Conservation (phyloP, 2,797 vertebrate species). For the Capromys pilorides region DNA sequence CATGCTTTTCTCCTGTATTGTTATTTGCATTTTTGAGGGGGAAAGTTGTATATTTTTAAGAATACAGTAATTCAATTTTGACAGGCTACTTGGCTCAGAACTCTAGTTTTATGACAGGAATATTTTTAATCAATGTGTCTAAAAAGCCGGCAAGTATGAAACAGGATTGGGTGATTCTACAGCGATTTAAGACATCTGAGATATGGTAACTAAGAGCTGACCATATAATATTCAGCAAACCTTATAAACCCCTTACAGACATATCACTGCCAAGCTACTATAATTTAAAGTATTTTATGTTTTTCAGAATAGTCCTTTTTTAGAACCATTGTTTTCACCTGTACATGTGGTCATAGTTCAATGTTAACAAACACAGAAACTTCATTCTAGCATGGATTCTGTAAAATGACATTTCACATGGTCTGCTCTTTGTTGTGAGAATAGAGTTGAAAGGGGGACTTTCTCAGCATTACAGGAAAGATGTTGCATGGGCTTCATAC, state of each 20-base stretch:
- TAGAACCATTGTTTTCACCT: neutral
- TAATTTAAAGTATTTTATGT: slow-evolving; percentile 16
- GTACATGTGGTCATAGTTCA: neutral
- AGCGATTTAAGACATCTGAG: slow-evolving; percentile 15
- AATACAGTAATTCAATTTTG: neutral
- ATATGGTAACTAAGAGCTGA: slow-evolving; percentile 1
- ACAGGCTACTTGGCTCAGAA: neutral
- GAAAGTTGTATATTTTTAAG: neutral
- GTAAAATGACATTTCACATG: neutral
- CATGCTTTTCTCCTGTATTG: neutral
- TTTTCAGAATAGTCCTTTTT: slow-evolving; percentile 29
- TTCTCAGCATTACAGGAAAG: neutral
- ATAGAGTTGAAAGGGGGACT: neutral
- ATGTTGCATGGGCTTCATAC: neutral
- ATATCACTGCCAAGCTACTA: neutral
- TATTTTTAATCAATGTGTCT: slow-evolving; percentile 39
- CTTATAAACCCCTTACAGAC: neutral
- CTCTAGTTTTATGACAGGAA: slow-evolving; percentile 25
- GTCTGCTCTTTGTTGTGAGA: neutral
- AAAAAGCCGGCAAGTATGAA: slow-evolving; percentile 23
- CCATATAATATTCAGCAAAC: neutral
- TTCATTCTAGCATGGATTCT: neutral
- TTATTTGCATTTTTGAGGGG: neutral
- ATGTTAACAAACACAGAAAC: neutral
- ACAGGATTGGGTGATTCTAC: neutral